A percentile compares a stretch with the other conserved stretches of the same genome.
Evolutionary conservation across 1,140 invertebrate genomes (phyloP).

Genomic region (Drosophila bipectinata): DNA sequence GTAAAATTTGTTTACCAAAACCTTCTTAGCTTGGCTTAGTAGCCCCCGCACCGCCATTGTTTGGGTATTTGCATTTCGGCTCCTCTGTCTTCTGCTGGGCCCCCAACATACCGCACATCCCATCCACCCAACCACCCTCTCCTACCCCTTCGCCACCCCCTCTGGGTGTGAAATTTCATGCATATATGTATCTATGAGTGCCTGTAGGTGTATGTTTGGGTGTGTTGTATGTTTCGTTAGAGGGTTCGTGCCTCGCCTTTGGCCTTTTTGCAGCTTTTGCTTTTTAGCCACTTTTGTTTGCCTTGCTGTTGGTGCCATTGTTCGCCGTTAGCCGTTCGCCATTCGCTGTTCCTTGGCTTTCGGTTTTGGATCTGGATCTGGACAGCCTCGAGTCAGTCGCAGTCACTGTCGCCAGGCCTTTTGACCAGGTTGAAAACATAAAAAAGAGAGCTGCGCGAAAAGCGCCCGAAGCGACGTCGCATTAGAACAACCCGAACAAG

Average conservation of each 20-base stretch:
- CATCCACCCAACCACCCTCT: neutral
- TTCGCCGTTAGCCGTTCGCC: slow-evolving; percentile 29
- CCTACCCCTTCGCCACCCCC: slow-evolving; percentile 11
- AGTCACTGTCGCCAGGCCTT: slow-evolving; percentile 24
- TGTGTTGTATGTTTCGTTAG: slow-evolving; percentile 22
- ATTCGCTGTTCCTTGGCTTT: slow-evolving; percentile 30
- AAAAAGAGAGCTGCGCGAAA: neutral
- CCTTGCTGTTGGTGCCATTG: slow-evolving; percentile 52
- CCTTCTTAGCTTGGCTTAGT: slow-evolving; percentile 81
- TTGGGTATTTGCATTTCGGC: slow-evolving; percentile 79
- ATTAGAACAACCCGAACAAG: slow-evolving; percentile 45
- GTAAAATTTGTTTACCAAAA: slow-evolving; percentile 78
- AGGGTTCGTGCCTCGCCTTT: slow-evolving; percentile 57
- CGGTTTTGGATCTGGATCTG: slow-evolving; percentile 8
- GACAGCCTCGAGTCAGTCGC: slow-evolving; percentile 45
- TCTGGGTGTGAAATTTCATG: slow-evolving; percentile 75
- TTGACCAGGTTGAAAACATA: slow-evolving; percentile 55
- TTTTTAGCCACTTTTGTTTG: slow-evolving; percentile 63
- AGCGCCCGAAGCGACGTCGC: slow-evolving; percentile 20
- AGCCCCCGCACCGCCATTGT: slow-evolving; percentile 75
- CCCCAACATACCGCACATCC: slow-evolving; percentile 25
- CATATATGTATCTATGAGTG: slow-evolving; percentile 55
- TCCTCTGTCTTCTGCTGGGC: slow-evolving; percentile 23
- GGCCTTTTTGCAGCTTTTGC: slow-evolving; percentile 67
- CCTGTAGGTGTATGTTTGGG: slow-evolving; percentile 1